Base-by-base conservation (phyloP, 2,888 invertebrate genomes). In the Meiosimyza platycephala region DNA sequence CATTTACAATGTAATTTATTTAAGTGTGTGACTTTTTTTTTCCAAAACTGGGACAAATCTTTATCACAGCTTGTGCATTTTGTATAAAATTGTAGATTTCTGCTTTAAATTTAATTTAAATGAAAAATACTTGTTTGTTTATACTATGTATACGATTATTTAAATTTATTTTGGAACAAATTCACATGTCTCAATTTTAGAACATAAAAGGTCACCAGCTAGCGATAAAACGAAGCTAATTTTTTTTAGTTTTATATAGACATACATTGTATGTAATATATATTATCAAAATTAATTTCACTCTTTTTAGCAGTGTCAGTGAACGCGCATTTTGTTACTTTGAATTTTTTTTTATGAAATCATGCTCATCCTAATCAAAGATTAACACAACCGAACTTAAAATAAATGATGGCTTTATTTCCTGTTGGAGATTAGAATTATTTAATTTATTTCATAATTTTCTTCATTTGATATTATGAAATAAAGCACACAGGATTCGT, bases 221-320 rank as follows among this genome's bases (percentile, higher is more conserved):
- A 57, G 13, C 11, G 22, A 57, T 22, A 11, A 57, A 57, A 57
- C 22, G 3, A 12, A 62, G 22, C 6, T n/a, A 57, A 13, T 57
- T 22, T 18, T 54, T 57, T 28, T 6, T 0, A 40, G 40, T 28
- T 62, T 62, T n/a, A 33, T 60, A 12, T 33, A 60, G n/a, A n/a
- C n/a, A n/a, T n/a, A n/a, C n/a, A n/a, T n/a, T n/a, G 40, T 12
- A 60, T 11, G 5, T 62, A 6, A 2, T 22, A 7, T 40, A 3
- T 15, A 9, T 62, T 62, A 62, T 62, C 60, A 40, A 28, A 62
- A 62, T 57, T 3, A 62, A 6, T 62, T 62, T 47, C 11, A 62
- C 60, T 62, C 60, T 62, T 62, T 47, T 18, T 18, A 22, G 57
- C 9, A 40, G 40, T 40, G 9, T 12, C 28, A 40, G 60, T 40